Base-by-base conservation (phyloP, 2,888 invertebrate species). In the Troilus luridus region DNA sequence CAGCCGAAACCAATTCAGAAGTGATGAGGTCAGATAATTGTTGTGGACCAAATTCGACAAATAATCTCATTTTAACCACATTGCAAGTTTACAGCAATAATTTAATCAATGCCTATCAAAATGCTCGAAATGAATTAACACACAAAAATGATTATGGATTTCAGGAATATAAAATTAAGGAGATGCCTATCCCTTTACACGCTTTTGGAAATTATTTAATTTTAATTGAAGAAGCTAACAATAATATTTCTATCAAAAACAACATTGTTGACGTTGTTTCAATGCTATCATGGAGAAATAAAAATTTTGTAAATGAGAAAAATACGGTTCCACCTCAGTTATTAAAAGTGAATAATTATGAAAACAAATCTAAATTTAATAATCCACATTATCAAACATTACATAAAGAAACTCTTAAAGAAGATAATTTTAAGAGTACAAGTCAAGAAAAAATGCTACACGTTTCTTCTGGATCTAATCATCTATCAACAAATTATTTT, bases 281-380 rank as follows among this genome's bases (percentile, higher is more conserved):
- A 3, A n/a, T 56, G 12, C 54, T 85, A 7, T 85, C 85, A 12
- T n/a, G 56, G n/a, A 85, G n/a, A 85, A 85, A 85, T 58, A 12
- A 56, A 85, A 54, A 85, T 85, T 85, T 85, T 85, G 0, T n/a
- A 56, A 85, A 56, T 85, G 0, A 85, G 41, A 85, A 21, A 56
- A 85, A 85, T 56, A 58, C n/a, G 12, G 5, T 58, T 85, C 85
- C 85, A 2, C 85, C 85, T 56, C 85, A 58, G n/a, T 14, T 85
- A 27, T n/a, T 85, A 56, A 85, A 58, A 85, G 85, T 85, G n/a
- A 85, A 85, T 41, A 85, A 85, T 85, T n/a, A 19, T n/a, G 85
- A 85, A 56, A n/a, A 56, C 17, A 85, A n/a, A 58, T 21, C n/a
- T 56, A 85, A 85, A 85, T n/a, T 58, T n/a, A 56, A 85, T 54